phyloP scores from a whole-genome alignment of 2,888 invertebrate species.

The Alitta virens region DNA sequence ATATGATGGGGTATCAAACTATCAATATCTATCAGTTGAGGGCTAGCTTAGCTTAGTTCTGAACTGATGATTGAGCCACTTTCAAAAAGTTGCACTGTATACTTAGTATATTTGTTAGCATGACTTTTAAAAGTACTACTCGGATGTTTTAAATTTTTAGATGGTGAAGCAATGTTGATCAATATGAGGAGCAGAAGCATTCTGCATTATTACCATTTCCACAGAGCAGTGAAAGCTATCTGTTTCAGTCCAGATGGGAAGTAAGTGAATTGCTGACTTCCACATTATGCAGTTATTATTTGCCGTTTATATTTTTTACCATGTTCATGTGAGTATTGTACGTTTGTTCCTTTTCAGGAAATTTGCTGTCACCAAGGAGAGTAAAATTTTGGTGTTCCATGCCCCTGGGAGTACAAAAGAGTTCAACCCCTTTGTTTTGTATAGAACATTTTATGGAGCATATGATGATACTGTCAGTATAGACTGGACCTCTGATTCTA shows the following conservation, averaged over 20 bases:
- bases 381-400: conserved; percentile 74
- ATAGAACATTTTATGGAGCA: conserved; percentile 77
- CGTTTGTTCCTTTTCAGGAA: conserved; percentile 54
- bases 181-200: conserved; percentile 80
- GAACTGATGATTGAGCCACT: no score
- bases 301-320: no score
- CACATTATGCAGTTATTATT: no score
- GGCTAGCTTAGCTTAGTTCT: no score
- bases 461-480: conserved; percentile 81
- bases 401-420: conserved; percentile 80
- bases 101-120: no score
- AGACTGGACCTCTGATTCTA: conserved; percentile 91
- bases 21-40: no score
- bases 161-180: conserved; percentile 62
- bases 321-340: background rate
- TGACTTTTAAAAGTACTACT: no score
- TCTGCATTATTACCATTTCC: conserved; percentile 82
- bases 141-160: no score
- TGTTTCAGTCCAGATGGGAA: conserved; percentile 92
- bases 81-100: no score
- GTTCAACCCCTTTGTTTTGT: conserved; percentile 84
- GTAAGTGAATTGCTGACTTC: conserved; percentile 50
- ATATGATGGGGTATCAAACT: no score
- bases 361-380: conserved; percentile 86
- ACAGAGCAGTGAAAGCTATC: conserved; percentile 71